Evolutionary conservation across 1,140 invertebrate genomes (phyloP), one percentile per base, ranked within the genome.

Genomic region (Drosophila trapezifrons): DNA sequence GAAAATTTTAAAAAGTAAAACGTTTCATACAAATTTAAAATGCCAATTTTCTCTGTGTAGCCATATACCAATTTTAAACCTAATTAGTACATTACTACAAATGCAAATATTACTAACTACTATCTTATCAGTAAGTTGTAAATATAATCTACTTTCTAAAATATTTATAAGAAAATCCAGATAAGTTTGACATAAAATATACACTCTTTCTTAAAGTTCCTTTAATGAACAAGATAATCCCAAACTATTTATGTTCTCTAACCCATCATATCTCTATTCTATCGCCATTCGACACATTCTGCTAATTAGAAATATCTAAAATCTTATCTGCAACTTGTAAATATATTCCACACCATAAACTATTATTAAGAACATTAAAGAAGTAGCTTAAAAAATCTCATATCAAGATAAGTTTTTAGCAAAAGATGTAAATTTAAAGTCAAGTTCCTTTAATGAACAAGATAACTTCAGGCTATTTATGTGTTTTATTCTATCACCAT

Each of bases 401-500:
- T 2, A 35, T 20, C 3, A 20, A 52, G 17, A 52, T 52, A 52
- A 35, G 17, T 51, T 51, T 51, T 49, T 0, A 13, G n/a, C 25
- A n/a, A 18, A 51, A 29, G 1, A 51, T 51, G 47, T 18, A 32
- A 51, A 51, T 51, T 18, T 2, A 2, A 29, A 18, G 17, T 13
- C 29, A 20, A 54, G 12, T 29, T 65, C 46, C 37, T 65, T 66
- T 52, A 52, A 52, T 65, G 46, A 65, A 40, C 2, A 7, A 6
- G 17, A n/a, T 20, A 69, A 42, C 12, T 63, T 18, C 13, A 3
- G 13, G 3, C 2, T 9, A 70, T 57, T 57, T 57, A 57, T 57
- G 65, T 4, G 18, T 35, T 40, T 35, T 70, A 37, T 67, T 40
- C 25, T 22, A 42, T 42, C n/a, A 15, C 63, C 25, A 40, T n/a